Evolutionary conservation across 2,113 vertebrate species (phyloP).

Genomic region (Leptosomus discolor): DNA sequence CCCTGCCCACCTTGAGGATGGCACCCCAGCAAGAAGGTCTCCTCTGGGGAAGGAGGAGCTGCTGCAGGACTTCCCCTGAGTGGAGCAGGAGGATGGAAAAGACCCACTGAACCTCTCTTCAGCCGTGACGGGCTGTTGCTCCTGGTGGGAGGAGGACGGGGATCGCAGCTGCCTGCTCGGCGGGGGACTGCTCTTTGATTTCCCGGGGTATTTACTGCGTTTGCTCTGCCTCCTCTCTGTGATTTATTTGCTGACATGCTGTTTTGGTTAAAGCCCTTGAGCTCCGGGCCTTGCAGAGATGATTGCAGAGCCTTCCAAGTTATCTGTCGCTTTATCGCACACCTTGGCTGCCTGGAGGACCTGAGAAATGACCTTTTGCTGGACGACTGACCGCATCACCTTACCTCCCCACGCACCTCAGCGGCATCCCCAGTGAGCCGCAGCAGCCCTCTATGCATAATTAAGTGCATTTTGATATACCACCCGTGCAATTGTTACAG

Average conservation of each 20-base stretch:
- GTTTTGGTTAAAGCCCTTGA: background rate
- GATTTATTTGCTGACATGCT: background rate
- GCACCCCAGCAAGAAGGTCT: background rate
- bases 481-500: background rate
- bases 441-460: background rate
- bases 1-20: background rate
- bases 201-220: background rate
- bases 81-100: background rate
- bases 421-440: background rate
- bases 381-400: fast-evolving
- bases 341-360: background rate
- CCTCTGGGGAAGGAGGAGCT: background rate
- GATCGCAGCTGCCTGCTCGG: background rate
- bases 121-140: background rate
- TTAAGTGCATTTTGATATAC: background rate
- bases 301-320: background rate
- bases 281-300: background rate
- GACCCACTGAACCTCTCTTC: fast-evolving
- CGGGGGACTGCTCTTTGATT: background rate
- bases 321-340: background rate
- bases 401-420: background rate
- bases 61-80: background rate
- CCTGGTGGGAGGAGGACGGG: fast-evolving
- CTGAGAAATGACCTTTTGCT: background rate
- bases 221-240: background rate